phyloP scores from a whole-genome alignment of 1,140 invertebrate genomes.

The Bactericera cockerelli region DNA sequence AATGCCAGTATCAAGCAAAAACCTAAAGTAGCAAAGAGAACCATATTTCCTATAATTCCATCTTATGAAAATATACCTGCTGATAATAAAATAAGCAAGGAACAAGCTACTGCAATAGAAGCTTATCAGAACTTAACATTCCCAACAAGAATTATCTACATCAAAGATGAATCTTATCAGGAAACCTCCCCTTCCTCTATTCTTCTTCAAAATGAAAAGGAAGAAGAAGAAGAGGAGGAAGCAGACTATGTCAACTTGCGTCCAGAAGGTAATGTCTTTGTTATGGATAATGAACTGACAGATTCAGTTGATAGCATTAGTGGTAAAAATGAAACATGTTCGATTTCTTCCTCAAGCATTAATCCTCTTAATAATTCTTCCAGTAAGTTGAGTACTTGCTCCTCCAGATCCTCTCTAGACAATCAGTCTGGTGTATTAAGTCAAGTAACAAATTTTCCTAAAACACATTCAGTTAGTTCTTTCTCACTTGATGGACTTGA shows the following conservation, averaged over 20 bases:
- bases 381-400: background rate
- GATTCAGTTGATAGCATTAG: background rate
- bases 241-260: conserved; percentile 18
- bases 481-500: background rate
- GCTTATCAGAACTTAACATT: background rate
- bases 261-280: conserved; percentile 13
- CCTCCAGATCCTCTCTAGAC: background rate
- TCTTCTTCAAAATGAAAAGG: conserved; percentile 6
- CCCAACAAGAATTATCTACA: background rate
- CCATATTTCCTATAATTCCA: conserved; percentile 16
- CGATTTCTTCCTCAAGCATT: background rate
- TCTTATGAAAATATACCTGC: conserved; percentile 19
- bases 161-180: conserved; percentile 3
- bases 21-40: conserved; percentile 16
- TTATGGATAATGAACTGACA: conserved; percentile 10
- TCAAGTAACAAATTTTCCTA: background rate
- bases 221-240: background rate
- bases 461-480: background rate
- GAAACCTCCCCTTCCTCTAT: background rate
- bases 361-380: background rate
- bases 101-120: conserved; percentile 8
- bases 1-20: conserved; percentile 11
- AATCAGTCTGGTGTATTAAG: background rate
- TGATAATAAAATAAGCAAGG: conserved; percentile 9
- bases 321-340: background rate